Base-by-base conservation (phyloP, 2,113 vertebrate species). In the Stigmatopora nigra region DNA sequence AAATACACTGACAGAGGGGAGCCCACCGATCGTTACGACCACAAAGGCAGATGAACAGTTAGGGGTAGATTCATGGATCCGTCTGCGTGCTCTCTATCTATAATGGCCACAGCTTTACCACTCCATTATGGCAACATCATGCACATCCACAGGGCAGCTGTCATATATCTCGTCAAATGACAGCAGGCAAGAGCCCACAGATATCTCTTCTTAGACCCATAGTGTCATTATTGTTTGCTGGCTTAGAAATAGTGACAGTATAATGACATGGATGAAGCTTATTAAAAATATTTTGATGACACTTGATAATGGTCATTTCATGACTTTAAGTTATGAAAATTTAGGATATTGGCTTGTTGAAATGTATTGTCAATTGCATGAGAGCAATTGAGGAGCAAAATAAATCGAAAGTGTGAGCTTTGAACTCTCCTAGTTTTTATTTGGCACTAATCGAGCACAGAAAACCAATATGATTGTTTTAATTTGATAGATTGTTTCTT, bases 41-140 rank as follows among this genome's bases (percentile, higher is more conserved):
- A 89, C 85, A 89, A 89, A 89, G 80, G 78, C 76, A 64, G 70
- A 78, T 66, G 83, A 87, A 81, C 82, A 81, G 83, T 84, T 83
- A 84, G 82, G 84, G 75, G 71, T 79, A 89, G 88, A 90, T 90
- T 89, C 86, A 90, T 89, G 82, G 82, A 82, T 15, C 67, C 58
- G 67, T 67, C 69, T n/a, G 65, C 71, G 75, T 61, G 38, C 79
- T 78, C 75, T 82, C 83, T 52, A 82, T 86, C 85, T 65, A 85
- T 87, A 87, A 88, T 51, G 83, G 81, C 75, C 64, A 72, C 82
- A 78, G 84, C 80, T 84, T 86, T 79, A 85, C 84, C 84, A 81
- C 84, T 88, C 80, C 84, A 88, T 90, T 88, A 88, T 80, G 77
- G 83, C 58, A 76, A 84, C 78, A 65, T 71, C 68, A 59, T 78